Conservation (phyloP, 2,888 invertebrate genomes). For the Microplitis manilae region DNA sequence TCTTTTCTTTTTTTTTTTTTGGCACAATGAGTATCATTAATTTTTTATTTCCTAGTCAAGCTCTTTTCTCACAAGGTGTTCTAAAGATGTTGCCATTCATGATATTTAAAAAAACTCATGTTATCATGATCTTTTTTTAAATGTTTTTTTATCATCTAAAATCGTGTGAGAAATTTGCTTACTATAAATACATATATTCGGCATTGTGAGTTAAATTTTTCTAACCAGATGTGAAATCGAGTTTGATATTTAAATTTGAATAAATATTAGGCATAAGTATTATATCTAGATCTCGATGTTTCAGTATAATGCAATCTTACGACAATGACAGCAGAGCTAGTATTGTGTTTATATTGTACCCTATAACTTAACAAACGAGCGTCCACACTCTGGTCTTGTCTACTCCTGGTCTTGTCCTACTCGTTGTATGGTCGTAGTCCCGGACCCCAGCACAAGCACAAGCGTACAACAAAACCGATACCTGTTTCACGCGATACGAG, state of each 20-base stretch:
- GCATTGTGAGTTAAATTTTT: no score
- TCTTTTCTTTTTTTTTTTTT: neutral
- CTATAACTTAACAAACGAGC: neutral
- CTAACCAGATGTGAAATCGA: neutral
- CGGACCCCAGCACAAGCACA: no score
- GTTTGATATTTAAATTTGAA: neutral
- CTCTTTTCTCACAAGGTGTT: neutral
- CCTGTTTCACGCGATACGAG: slow-evolving; percentile 57
- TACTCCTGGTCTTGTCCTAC: slow-evolving; percentile 32
- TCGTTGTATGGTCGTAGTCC: no score
- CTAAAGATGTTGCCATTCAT: neutral
- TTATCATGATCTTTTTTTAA: neutral
- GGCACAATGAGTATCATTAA: neutral
- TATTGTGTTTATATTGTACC: neutral
- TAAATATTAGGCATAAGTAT: no score
- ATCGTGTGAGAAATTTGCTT: no score
- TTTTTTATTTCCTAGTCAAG: neutral
- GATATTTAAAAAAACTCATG: neutral
- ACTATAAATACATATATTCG: no score
- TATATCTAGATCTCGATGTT: neutral
- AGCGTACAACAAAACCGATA: slow-evolving; percentile 45
- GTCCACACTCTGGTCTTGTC: slow-evolving; percentile 30
- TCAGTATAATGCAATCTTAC: neutral
- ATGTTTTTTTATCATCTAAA: neutral
- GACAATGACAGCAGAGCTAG: neutral